Conservation (phyloP, 2,113 vertebrate genomes). For the Catagonus wagneri region DNA sequence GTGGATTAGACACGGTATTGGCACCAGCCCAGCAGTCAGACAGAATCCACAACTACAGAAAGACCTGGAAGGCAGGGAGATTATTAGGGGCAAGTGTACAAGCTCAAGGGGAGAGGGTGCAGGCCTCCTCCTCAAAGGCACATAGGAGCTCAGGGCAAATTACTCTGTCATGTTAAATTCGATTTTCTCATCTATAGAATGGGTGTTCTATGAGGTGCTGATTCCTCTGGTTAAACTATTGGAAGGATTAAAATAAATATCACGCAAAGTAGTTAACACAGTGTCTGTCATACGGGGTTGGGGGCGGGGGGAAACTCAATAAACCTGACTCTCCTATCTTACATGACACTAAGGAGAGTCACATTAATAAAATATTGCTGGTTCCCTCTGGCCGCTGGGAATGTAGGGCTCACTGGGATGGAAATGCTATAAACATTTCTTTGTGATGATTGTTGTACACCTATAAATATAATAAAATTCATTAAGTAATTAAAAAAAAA, state of each 20-base stretch:
- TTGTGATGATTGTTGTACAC: too few species aligned
- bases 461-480: too few species aligned
- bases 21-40: not conserved
- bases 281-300: not conserved
- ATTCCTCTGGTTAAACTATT: not conserved
- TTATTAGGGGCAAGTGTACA: not conserved
- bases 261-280: not conserved
- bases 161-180: not conserved
- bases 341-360: not conserved
- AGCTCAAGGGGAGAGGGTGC: not conserved
- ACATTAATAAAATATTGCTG: not conserved
- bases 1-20: rapidly evolving
- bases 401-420: not conserved
- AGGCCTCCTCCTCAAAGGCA: not conserved
- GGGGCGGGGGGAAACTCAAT: not conserved
- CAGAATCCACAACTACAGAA: not conserved
- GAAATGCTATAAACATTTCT: too few species aligned
- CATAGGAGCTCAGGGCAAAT: not conserved
- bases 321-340: slow-evolving; percentile 12
- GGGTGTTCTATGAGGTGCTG: not conserved
- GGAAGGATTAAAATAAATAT: slow-evolving; percentile 36
- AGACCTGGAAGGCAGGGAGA: not conserved
- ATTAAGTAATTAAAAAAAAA: too few species aligned
- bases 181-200: not conserved
- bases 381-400: not conserved